phyloP scores from a whole-genome alignment of 2,888 invertebrate genomes.

The Vesta saturnalis region DNA sequence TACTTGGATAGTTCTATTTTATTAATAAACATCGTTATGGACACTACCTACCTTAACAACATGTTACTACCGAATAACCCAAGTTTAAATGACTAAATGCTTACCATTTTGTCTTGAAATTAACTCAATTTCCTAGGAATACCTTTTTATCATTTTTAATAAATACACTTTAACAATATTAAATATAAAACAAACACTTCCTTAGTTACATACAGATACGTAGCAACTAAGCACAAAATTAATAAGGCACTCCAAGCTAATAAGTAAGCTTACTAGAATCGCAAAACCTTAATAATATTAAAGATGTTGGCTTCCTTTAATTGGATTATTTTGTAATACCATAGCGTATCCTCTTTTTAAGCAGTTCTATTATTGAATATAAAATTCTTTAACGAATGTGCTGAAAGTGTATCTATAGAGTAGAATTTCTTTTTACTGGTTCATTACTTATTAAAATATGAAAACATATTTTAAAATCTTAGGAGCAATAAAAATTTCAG shows the following conservation, averaged over 20 bases:
- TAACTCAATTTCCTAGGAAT: background rate
- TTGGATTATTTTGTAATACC: slow-evolving; percentile 41
- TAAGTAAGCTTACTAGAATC: slow-evolving; percentile 32
- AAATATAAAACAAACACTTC: background rate
- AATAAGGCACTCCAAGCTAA: slow-evolving; percentile 21
- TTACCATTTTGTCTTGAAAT: background rate
- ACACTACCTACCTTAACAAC: too few species aligned
- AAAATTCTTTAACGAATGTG: background rate
- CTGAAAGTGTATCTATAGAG: background rate
- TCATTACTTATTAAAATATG: background rate
- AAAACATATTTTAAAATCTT: background rate
- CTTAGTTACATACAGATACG: slow-evolving; percentile 13
- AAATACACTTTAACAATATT: background rate
- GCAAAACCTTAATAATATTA: slow-evolving; percentile 43
- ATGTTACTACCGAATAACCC: too few species aligned
- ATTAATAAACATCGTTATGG: too few species aligned
- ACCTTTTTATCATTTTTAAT: background rate
- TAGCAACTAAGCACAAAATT: slow-evolving; percentile 23
- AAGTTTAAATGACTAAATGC: too few species aligned
- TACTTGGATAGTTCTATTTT: too few species aligned
- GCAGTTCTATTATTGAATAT: background rate
- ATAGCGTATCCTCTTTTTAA: slow-evolving; percentile 3
- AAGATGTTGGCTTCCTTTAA: slow-evolving; percentile 44
- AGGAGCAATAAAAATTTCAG: background rate
- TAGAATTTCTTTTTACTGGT: too few species aligned